These are phyloP conservation scores for Cervus canadensis DNA, from an alignment of 2,113 vertebrate genomes.

Conservation along the genomic window DNA sequence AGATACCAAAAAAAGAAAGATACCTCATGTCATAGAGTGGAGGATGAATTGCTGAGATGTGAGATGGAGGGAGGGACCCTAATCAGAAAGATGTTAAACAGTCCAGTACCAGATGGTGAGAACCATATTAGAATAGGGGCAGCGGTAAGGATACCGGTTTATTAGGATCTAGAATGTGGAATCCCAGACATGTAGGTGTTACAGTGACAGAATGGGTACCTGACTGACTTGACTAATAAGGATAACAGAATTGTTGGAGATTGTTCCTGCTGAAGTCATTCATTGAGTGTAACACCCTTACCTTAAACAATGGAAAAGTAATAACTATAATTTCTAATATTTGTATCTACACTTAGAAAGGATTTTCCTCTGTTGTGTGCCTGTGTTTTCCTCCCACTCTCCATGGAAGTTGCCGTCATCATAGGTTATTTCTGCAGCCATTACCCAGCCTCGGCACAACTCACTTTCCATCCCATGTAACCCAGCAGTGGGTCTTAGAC, in stretches of 20 bases:
- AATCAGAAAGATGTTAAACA: not conserved
- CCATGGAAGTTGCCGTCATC: not conserved
- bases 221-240: not conserved
- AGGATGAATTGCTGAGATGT: not conserved
- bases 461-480: not conserved
- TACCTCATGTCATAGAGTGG: no score
- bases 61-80: not conserved
- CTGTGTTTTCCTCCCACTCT: not conserved
- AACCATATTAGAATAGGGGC: not conserved
- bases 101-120: not conserved
- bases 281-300: not conserved
- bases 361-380: not conserved
- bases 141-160: not conserved
- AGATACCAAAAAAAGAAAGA: not conserved
- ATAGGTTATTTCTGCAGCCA: not conserved
- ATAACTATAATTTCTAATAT: not conserved
- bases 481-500: not conserved
- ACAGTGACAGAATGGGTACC: not conserved
- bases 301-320: not conserved
- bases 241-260: not conserved
- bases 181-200: not conserved
- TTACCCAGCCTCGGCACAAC: not conserved
- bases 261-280: not conserved
- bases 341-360: not conserved
- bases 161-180: not conserved